These are phyloP conservation scores for Tenthredo livida DNA, from an alignment of 2,888 invertebrate species.

Conservation along the genomic window DNA sequence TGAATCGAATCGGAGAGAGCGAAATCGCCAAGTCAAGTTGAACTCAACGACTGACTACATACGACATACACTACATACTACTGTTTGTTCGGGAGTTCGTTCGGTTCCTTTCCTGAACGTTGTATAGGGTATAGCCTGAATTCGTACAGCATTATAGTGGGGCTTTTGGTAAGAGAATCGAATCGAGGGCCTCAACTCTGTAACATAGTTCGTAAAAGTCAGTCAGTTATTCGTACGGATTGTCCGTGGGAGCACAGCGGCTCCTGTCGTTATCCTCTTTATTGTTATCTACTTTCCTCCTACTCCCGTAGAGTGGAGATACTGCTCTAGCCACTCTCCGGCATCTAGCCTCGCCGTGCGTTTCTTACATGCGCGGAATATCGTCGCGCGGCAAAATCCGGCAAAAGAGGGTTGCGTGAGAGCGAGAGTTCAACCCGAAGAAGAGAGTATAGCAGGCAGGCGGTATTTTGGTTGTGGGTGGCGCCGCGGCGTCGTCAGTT, in stretches of 20 bases:
- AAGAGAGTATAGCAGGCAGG: background rate
- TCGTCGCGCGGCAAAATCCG: constrained; percentile 13
- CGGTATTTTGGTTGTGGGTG: constrained; percentile 31
- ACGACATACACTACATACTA: background rate
- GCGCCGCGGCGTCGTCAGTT: constrained; percentile 43
- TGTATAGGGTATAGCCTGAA: constrained; percentile 6
- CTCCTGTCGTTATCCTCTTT: background rate
- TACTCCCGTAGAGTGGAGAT: background rate
- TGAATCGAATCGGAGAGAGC: constrained; percentile 37
- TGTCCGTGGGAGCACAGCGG: constrained; percentile 35
- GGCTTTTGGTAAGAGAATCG: constrained; percentile 9
- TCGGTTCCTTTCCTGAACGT: background rate
- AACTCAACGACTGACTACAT: background rate
- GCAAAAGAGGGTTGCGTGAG: constrained; percentile 14
- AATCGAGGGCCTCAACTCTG: constrained; percentile 15
- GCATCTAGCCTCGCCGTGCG: background rate
- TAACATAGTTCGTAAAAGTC: background rate
- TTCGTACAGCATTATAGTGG: constrained; percentile 27
- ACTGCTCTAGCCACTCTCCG: background rate
- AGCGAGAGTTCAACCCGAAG: background rate
- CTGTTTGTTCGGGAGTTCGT: background rate
- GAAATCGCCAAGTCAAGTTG: constrained; percentile 26
- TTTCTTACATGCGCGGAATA: constrained; percentile 22
- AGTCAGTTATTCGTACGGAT: constrained; percentile 33
- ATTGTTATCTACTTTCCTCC: background rate